These are phyloP conservation scores for Dione juno DNA, from an alignment of 2,888 invertebrate species.

Conservation along the genomic window DNA sequence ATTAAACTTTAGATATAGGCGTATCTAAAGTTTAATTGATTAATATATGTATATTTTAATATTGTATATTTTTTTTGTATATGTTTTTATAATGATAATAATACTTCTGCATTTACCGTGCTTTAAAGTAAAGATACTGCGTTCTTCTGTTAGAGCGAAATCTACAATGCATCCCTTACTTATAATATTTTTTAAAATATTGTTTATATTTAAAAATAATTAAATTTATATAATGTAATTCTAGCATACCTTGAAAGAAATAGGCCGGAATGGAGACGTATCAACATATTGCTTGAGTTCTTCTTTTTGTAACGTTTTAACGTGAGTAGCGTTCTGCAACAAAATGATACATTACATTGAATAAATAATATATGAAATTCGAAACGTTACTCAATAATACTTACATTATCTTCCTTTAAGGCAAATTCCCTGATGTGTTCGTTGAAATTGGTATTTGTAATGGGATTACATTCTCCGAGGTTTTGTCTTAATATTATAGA, in stretches of 20 bases:
- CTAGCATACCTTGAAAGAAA: constrained; percentile 62
- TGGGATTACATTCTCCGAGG: constrained; percentile 49
- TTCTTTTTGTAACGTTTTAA: constrained; percentile 69
- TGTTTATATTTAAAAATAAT: neutral
- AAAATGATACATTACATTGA: constrained; percentile 32
- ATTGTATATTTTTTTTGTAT: no score
- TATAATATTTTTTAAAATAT: neutral
- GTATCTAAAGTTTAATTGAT: neutral
- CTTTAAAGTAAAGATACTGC: no score
- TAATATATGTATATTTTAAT: neutral
- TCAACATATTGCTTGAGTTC: constrained; percentile 58
- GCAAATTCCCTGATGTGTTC: constrained; percentile 66
- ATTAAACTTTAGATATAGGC: no score
- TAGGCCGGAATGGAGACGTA: constrained; percentile 56
- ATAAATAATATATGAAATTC: constrained; percentile 28
- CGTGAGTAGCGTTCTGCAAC: constrained; percentile 65
- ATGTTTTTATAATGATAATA: no score
- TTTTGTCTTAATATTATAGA: constrained; percentile 38
- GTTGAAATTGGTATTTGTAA: constrained; percentile 62
- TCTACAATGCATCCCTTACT: no score
- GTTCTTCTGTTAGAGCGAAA: no score
- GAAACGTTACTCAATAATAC: constrained; percentile 46
- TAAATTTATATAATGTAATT: neutral
- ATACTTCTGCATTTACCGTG: no score
- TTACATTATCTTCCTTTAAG: constrained; percentile 59